Evolutionary conservation across 2,888 invertebrate species (phyloP).

Genomic region (Himalopsyche japonica): DNA sequence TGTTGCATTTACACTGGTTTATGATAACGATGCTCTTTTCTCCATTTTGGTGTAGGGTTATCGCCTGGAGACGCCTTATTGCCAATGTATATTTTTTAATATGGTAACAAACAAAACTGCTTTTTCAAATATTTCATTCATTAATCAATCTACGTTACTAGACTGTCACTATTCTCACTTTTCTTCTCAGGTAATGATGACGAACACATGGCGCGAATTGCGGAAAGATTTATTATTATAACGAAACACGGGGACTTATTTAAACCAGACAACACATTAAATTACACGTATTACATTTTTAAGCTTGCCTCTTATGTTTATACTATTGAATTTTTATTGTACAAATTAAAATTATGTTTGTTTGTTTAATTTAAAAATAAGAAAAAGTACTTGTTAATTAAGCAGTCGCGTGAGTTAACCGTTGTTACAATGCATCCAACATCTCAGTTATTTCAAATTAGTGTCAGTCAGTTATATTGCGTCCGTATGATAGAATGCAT

Average conservation of each 20-base stretch:
- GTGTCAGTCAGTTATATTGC: too few species aligned
- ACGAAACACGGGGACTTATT: neutral
- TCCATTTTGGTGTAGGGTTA: neutral
- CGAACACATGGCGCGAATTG: neutral
- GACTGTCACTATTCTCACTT: neutral
- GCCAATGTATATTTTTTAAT: neutral
- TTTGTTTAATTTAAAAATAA: too few species aligned
- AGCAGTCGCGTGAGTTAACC: too few species aligned
- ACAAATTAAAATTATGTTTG: too few species aligned
- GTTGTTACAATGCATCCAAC: too few species aligned
- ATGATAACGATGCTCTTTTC: neutral
- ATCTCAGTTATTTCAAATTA: too few species aligned
- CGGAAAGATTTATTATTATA: neutral
- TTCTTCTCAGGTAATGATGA: neutral
- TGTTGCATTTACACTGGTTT: neutral
- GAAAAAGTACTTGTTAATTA: too few species aligned
- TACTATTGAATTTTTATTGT: too few species aligned
- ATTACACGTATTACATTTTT: neutral
- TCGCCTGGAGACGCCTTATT: neutral
- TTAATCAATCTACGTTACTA: neutral
- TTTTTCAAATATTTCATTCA: neutral
- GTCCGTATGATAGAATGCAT: too few species aligned
- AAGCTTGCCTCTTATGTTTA: neutral
- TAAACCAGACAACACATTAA: neutral
- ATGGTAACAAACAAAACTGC: neutral